Percentiles rank a stretch among this genome's conserved stretches.
phyloP scores from a whole-genome alignment of 2,113 vertebrate genomes.

The Stomatorhinus ivindoensis region DNA sequence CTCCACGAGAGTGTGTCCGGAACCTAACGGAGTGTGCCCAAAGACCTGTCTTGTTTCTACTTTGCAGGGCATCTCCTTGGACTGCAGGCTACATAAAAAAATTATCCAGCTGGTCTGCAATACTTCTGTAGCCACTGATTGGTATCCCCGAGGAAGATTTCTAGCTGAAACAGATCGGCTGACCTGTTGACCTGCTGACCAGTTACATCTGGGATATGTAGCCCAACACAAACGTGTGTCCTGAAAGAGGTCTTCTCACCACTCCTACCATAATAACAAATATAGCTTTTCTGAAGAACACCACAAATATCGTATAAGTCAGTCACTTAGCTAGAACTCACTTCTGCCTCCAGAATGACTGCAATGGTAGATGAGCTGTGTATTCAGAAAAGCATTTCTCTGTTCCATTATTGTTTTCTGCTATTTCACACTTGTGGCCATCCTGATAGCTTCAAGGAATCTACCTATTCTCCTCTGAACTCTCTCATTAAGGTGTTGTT shows the following conservation, averaged over 20 bases:
- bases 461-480: not conserved
- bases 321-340: not conserved
- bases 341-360: not conserved
- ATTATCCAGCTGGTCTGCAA: not conserved
- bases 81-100: not conserved
- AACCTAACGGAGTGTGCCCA: conserved; percentile 38
- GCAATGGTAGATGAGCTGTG: not conserved
- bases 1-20: conserved; percentile 46
- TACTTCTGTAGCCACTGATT: not conserved
- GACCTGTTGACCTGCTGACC: not conserved
- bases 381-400: not conserved
- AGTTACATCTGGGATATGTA: not conserved
- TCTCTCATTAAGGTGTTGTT: not conserved
- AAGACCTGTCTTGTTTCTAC: conserved; percentile 31
- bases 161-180: not conserved
- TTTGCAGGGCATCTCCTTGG: not conserved
- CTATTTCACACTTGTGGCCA: not conserved
- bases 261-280: not conserved
- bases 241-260: not conserved
- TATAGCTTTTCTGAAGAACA: not conserved
- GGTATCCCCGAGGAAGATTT: not conserved
- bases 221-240: not conserved
- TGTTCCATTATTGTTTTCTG: not conserved
- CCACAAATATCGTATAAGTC: not conserved
- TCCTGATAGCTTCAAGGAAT: not conserved